Evolutionary conservation across 2,888 invertebrate species (phyloP), one percentile per base, ranked within the genome.

Genomic region (Zaprionus bogoriensis): DNA sequence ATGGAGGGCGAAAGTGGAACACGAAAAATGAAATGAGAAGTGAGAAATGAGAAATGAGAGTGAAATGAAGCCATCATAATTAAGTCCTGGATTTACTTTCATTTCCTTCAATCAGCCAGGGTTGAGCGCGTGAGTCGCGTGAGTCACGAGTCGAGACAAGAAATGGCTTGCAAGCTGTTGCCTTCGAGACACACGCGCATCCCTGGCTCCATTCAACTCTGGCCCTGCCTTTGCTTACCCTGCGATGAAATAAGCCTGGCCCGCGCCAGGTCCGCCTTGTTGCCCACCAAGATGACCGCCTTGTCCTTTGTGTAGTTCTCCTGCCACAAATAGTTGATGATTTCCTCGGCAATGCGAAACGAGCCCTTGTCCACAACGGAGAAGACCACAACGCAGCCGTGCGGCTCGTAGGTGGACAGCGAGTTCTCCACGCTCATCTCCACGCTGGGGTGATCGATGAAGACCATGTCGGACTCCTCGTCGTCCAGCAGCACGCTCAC

Each of bases 391-490:
- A 98, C 94, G 91, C 97, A 98, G 10, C 97, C 98, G 88, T 98
- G 98, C 0, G 97, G 97, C 87, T 97, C 96, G 89, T 97, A 97
- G 1, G 97, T 97, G 27, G 96, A 95, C 22, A 97, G 91, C 9
- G 96, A 96, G 90, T 97, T 97, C 90, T 97, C 97, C 58, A 97
- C 97, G 92, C 96, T 96, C 96, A 97, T 97, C 90, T 97, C 97
- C 25, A 95, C 94, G 77, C 95, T 94, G 2, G 97, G 96, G 90
- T 97, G 97, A 90, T 97, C 97, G 76, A 97, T 96, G 89, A 97
- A 97, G 64, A 96, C 95, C 91, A 97, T 93, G 89, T 97, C 97
- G 0, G 97, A 96, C 89, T 97, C 97, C 87, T 97, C 96, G 0
- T 96, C 96, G 74, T 96, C 96, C 68, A 97, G 91, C 38, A 97